phyloP scores from a whole-genome alignment of 2,888 invertebrate species.

The Alsophila aescularia region DNA sequence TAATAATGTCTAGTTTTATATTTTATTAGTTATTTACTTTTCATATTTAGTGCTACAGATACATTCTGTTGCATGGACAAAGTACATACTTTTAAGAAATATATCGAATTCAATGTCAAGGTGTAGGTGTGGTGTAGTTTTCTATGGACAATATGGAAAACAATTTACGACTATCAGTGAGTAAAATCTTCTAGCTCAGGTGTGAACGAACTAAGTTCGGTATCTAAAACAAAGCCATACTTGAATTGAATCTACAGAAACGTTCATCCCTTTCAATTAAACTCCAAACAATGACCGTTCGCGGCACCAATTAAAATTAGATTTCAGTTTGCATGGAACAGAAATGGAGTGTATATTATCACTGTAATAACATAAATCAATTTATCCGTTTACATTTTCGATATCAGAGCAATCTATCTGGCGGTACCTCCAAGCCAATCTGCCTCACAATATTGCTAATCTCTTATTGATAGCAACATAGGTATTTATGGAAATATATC shows the following conservation, averaged over 20 bases:
- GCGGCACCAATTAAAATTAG: conserved; percentile 52
- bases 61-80: too few relatives aligned
- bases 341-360: conserved; percentile 30
- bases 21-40: too few relatives aligned
- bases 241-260: not conserved
- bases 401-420: conserved; percentile 15
- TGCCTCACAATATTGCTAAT: conserved; percentile 6
- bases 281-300: conserved; percentile 46
- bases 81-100: too few relatives aligned
- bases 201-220: not conserved
- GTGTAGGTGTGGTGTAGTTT: too few relatives aligned
- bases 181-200: not conserved
- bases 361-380: conserved; percentile 26
- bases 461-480: conserved; percentile 4
- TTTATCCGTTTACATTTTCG: conserved; percentile 20
- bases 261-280: conserved; percentile 5
- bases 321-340: conserved; percentile 51
- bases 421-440: conserved; percentile 3
- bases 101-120: too few relatives aligned
- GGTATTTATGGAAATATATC: not conserved
- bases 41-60: too few relatives aligned
- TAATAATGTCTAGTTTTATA: too few relatives aligned
- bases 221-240: not conserved
- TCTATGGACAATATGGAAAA: too few relatives aligned
- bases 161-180: too few relatives aligned